Evolutionary conservation across 1,140 invertebrate genomes (phyloP), one percentile per base, ranked within the genome.

Genomic region (Oscheius sp.): DNA sequence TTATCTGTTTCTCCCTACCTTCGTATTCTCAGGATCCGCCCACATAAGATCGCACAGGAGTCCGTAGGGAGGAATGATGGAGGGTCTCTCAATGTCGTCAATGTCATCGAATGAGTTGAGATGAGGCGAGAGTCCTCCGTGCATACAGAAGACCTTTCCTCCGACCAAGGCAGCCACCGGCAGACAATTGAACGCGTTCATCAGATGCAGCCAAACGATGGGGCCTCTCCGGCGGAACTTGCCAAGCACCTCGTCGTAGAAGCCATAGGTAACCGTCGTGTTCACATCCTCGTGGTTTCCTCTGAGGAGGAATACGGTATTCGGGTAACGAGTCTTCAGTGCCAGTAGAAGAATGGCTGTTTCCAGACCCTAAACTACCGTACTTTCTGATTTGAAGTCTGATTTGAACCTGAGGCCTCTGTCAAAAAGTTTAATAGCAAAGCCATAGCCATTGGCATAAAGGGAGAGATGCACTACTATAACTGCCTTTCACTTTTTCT

Each of bases 241-340:
- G 52, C 29, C 26, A 7, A n/a, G 34, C 64, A 71, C 75, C 46
- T 76, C 75, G 55, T 76, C 91, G 87, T 98, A 99, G 88, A 99
- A 98, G 52, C 96, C 96, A 89, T 99, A 99, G 23, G 98, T 94
- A 88, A 97, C 94, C 72, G 96, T 97, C 71, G 97, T 97, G 88
- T 97, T 95, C 77, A 95, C 89, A 77, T 94, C 96, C 87, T 99
- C 96, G 87, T 99, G 95, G 86, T 99, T 99, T 72, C 96, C 96
- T 80, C 96, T 86, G 61, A 98, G 86, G 7, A 63, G 86, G 32
- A 93, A 92, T 82, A 99, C 97, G 82, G 92, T 92, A 80, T 92
- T 90, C 34, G 92, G 92, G 89, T 91, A 93, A 68, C 86, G 87
- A 69, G 52, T 58, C 26, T 68, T 75, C 15, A 69, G 52, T 13